Conservation (phyloP, 2,113 vertebrate genomes). For the Planiliza haematocheilus region DNA sequence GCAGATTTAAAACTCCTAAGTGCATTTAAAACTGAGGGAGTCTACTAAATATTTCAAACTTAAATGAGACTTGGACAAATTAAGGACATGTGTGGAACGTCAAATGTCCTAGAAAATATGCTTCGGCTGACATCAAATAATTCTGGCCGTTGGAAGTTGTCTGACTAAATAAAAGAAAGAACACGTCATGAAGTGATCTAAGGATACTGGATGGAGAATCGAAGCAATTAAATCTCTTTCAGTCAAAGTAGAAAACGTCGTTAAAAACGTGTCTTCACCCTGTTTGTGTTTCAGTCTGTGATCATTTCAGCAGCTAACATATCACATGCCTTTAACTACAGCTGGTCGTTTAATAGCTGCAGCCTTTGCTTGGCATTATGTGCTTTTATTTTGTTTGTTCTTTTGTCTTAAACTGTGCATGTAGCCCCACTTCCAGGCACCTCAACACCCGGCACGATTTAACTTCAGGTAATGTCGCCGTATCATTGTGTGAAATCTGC, state of each 20-base stretch:
- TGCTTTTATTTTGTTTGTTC: not conserved
- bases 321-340: not conserved
- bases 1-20: slow-evolving; percentile 25
- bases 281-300: slow-evolving; percentile 17
- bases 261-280: not conserved
- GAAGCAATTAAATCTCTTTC: not conserved
- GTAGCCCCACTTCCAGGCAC: not conserved
- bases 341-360: slow-evolving; percentile 7
- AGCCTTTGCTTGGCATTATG: slow-evolving; percentile 12
- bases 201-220: slow-evolving; percentile 2
- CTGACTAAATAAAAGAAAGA: no score
- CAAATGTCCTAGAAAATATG: slow-evolving; percentile 28
- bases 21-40: slow-evolving; percentile 20
- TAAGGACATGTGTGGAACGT: not conserved
- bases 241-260: not conserved
- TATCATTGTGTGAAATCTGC: slow-evolving; percentile 50
- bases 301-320: not conserved
- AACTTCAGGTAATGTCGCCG: slow-evolving; percentile 10
- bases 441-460: slow-evolving; percentile 7
- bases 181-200: not conserved
- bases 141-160: not conserved
- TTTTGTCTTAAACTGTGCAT: slow-evolving; percentile 1
- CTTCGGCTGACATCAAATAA: not conserved
- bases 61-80: slow-evolving; percentile 17
- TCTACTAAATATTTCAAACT: slow-evolving; percentile 53